These are phyloP conservation scores for Calonectris borealis DNA, from an alignment of 2,113 vertebrate genomes.

Conservation along the genomic window DNA sequence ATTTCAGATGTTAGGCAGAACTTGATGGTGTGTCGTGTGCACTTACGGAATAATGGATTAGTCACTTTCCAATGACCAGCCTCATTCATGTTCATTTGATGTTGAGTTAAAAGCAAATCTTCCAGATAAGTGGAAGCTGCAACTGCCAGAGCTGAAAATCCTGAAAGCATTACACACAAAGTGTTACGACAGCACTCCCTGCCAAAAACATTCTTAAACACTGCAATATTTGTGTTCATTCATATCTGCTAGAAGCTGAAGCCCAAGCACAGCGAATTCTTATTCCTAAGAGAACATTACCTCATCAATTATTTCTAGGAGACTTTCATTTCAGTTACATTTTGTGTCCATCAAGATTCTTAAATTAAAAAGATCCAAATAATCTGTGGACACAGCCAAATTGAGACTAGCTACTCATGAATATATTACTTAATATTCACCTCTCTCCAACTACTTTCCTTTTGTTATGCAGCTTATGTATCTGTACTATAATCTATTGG, in stretches of 20 bases:
- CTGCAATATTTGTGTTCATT: neutral
- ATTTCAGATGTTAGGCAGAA: neutral
- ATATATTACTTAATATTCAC: conserved; percentile 35
- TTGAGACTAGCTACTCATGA: conserved; percentile 26
- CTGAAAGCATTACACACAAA: neutral
- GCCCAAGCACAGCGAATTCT: neutral
- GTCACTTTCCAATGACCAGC: neutral
- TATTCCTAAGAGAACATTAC: conserved; percentile 6
- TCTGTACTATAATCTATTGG: conserved; percentile 24
- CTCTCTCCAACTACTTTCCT: neutral
- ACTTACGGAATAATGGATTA: neutral
- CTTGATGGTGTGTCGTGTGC: neutral
- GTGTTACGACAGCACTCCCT: neutral
- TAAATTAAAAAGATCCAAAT: conserved; percentile 47
- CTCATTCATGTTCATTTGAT: neutral
- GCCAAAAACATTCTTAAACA: neutral
- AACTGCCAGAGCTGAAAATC: neutral
- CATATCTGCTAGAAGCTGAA: neutral
- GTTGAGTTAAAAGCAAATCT: neutral
- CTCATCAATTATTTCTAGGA: conserved; percentile 46
- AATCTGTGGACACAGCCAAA: conserved; percentile 43
- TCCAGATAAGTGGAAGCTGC: neutral
- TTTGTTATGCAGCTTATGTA: conserved; percentile 32
- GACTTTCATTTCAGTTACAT: conserved; percentile 27
- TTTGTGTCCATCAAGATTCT: conserved; percentile 29